Evolutionary conservation across 53 echinoderm and acorn worm genomes (phyloP).

Genomic region (Henricia sp.): DNA sequence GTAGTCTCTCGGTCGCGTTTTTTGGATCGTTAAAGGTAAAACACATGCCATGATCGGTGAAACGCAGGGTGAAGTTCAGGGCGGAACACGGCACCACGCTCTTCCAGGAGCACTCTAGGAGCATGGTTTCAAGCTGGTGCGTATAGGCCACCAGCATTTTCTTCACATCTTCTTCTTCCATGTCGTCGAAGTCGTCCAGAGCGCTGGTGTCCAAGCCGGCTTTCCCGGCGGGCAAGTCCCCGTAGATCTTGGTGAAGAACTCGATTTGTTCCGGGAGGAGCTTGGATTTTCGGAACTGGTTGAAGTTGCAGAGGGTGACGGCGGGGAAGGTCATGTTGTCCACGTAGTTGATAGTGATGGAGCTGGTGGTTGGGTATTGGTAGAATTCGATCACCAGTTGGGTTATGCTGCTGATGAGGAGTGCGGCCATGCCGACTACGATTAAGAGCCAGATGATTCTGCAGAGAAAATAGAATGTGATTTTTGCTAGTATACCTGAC

Average conservation of each 20-base stretch:
- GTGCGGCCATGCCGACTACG: conserved; percentile 12
- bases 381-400: conserved; percentile 22
- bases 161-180: too few species aligned
- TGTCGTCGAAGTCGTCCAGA: background rate
- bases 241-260: background rate
- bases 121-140: conserved; percentile 65
- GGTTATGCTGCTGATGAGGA: background rate
- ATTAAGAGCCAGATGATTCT: conserved; percentile 29
- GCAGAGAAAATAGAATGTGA: background rate
- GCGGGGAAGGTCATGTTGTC: conserved; percentile 69
- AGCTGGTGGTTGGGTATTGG: conserved; percentile 49
- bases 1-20: conserved; percentile 12
- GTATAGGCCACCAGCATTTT: conserved; percentile 8
- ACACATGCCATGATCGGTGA: conserved; percentile 77
- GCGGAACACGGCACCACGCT: conserved; percentile 30
- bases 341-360: conserved; percentile 58
- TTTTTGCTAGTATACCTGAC: background rate
- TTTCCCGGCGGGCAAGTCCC: background rate
- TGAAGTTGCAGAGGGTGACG: conserved; percentile 80
- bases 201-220: background rate
- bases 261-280: background rate
- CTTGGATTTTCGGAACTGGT: conserved; percentile 46
- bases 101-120: conserved; percentile 63
- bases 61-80: conserved; percentile 50
- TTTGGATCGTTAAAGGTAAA: conserved; percentile 66